Base-by-base conservation (phyloP, 2,113 vertebrate species). In the Nothocercus nigrocapillus region DNA sequence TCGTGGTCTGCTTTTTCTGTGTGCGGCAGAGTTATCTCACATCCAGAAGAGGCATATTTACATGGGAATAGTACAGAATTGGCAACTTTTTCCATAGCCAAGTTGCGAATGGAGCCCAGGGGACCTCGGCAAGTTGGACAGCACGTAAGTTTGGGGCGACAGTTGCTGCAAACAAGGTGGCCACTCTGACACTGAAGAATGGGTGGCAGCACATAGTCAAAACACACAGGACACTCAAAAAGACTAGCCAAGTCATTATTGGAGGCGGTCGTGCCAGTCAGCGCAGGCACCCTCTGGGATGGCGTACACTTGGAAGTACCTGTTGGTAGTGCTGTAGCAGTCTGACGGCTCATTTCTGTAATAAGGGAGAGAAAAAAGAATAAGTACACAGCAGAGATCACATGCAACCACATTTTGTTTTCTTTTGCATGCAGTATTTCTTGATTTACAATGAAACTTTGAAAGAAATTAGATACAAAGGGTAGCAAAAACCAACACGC, bases 291-390 rank as follows among this genome's bases (percentile, higher is more conserved):
- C 93, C 99, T 97, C 98, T 99, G 99, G 22, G 99, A 99, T 6
- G 99, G 99, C 32, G 99, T 98, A 94, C 99, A 99, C 98, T 99
- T 99, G 11, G 99, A 99, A 89, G 99, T 99, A 98, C 99, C 99
- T 79, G 99, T 99, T 82, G 99, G 99, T 89, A 99, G 98, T 89
- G 99, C 99, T 97, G 99, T 99, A 76, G 99, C 99, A 92, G 99
- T 99, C 99, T 99, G 99, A 97, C 99, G 99, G 99, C 99, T 99
- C 99, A 99, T 99, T 98, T 99, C 99, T 99, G 97, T 14, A 97
- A 97, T 38, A 32, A 15, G 85, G 72, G 42, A 90, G 66, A 93
- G 49, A 47, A 47, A 80, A 47, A 6, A 22, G 47, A 25, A 2
- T 49, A 34, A 86, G 44, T 18, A 58, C 45, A 25, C 7, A 51